Base-by-base conservation (phyloP, 1,140 invertebrate species). In the Rhynchophorus ferrugineus region DNA sequence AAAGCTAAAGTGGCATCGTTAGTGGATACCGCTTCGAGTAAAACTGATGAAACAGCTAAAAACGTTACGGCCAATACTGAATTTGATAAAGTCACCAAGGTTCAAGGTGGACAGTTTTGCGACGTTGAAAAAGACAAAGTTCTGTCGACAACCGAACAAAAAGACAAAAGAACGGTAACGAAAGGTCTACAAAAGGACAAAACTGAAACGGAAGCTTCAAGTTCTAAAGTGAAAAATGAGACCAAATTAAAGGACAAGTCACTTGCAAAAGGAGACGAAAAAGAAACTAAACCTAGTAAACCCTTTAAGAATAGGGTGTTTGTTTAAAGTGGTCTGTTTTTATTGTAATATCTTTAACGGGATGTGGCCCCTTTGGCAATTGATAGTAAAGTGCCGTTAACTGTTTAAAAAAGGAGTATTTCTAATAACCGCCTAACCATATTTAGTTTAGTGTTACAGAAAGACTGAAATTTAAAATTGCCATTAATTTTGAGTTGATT, bases 241-340 rank as follows among this genome's bases (percentile, higher is more conserved):
- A 13, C 13, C 37, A 14, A 38, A 38, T 7, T 6, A 19, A 38
- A 38, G 37, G 37, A 38, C n/a, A 38, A 19, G 37, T 38, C 37
- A 6, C 37, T 19, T 38, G 3, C 20, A 13, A 51, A 44, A 51
- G 19, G 16, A 51, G 49, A 51, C 20, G 49, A 51, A 43, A 51
- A 35, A 21, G 49, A 51, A 37, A 24, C 19, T 19, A 49, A 49
- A 44, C 16, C 13, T 18, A 44, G 19, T 44, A 51, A 51, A 44
- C 13, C 18, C 21, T 34, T 16, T 18, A 51, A 44, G n/a, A n/a
- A n/a, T n/a, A n/a, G n/a, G n/a, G n/a, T n/a, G n/a, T n/a, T n/a
- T n/a, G n/a, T n/a, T n/a, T n/a, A 16, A 35, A 17, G 44, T 36
- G 5, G 11, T 46, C 18, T 35, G 29, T 8, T 36, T 7, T 46